These are phyloP conservation scores for Camponotus pennsylvanicus DNA, from an alignment of 1,140 invertebrate genomes.

Conservation along the genomic window DNA sequence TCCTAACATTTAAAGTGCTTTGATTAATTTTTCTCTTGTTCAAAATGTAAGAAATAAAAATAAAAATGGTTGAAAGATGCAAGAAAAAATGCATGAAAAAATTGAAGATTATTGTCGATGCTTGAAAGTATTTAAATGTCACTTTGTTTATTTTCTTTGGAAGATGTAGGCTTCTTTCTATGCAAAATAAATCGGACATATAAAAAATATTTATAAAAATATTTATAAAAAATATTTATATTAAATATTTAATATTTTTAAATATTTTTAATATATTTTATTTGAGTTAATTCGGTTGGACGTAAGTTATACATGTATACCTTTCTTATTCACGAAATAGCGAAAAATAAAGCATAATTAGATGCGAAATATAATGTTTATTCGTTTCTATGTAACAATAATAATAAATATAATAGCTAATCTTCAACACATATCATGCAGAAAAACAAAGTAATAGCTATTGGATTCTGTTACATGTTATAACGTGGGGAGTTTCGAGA, in stretches of 20 bases:
- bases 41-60: neutral
- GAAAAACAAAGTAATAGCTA: neutral
- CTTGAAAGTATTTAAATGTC: neutral
- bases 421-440: neutral
- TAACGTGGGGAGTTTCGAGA: neutral
- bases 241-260: neutral
- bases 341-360: constrained; percentile 14
- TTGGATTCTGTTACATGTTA: neutral
- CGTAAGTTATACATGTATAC: neutral
- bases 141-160: constrained; percentile 4
- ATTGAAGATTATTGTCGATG: neutral
- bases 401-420: neutral
- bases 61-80: neutral
- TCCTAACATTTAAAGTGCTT: too few species aligned
- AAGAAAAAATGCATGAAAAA: neutral
- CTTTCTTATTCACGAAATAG: neutral
- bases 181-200: too few species aligned
- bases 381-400: neutral
- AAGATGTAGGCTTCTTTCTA: too few species aligned
- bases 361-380: neutral
- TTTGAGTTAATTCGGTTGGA: constrained; percentile 1
- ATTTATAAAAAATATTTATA: too few species aligned
- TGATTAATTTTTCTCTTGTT: neutral
- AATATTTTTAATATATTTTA: neutral
- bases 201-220: too few species aligned